Conservation (phyloP, 2,113 vertebrate species). For the Petrocephalus zakoni region DNA sequence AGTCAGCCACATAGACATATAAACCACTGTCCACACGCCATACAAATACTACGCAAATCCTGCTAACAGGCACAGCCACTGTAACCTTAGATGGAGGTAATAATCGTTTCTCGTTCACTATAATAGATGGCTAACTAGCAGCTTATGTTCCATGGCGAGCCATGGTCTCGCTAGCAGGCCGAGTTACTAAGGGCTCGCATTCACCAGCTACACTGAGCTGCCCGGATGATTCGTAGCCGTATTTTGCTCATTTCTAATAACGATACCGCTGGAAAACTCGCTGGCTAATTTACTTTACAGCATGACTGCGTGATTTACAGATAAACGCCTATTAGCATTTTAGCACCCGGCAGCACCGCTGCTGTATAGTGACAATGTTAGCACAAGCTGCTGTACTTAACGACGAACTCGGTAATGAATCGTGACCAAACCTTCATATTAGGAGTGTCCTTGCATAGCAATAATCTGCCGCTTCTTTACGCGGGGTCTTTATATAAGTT, state of each 20-base stretch:
- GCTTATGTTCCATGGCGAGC: neutral
- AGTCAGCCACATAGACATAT: neutral
- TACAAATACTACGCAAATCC: neutral
- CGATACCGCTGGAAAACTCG: neutral
- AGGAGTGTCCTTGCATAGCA: constrained; percentile 23
- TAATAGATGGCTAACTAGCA: neutral
- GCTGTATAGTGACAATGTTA: neutral
- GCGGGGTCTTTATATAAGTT: neutral
- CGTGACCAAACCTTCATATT: constrained; percentile 60
- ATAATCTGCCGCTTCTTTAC: neutral
- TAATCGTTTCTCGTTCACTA: neutral
- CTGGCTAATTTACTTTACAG: neutral
- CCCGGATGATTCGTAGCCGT: neutral
- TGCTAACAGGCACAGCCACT: neutral
- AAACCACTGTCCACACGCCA: neutral
- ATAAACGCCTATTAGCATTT: neutral
- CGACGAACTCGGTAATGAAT: constrained; percentile 6
- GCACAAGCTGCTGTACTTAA: neutral
- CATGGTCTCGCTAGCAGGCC: neutral
- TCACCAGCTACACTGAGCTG: neutral
- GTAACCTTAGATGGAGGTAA: neutral
- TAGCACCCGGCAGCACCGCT: neutral
- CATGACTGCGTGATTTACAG: neutral
- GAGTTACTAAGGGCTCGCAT: neutral
- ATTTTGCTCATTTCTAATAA: neutral